phyloP scores from a whole-genome alignment of 2,888 invertebrate species.

The Drosophila kuntzei region DNA sequence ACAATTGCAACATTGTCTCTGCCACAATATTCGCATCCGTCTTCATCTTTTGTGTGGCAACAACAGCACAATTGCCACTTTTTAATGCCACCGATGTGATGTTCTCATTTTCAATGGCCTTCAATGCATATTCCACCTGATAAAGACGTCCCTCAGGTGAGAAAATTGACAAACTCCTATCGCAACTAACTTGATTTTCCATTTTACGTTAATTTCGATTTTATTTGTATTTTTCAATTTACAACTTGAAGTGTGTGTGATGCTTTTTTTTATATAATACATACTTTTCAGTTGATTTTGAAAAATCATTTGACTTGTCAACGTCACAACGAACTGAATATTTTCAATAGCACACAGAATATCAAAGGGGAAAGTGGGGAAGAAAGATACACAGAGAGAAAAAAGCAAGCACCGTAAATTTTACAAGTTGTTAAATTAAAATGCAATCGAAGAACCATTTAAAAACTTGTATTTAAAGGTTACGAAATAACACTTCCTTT shows the following conservation, averaged over 20 bases:
- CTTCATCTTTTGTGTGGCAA: slow-evolving; percentile 96
- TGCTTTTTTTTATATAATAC: no score
- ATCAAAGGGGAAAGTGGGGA: neutral
- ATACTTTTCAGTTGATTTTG: slow-evolving; percentile 32
- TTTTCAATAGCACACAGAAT: slow-evolving; percentile 23
- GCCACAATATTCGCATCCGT: slow-evolving; percentile 87
- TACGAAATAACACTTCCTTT: no score
- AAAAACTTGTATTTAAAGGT: no score
- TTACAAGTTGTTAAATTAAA: no score
- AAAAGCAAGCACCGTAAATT: no score
- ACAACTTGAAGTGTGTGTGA: neutral
- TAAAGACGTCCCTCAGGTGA: slow-evolving; percentile 99
- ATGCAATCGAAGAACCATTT: no score
- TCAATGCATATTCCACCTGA: slow-evolving; percentile 99
- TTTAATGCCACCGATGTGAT: slow-evolving; percentile 98
- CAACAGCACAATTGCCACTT: slow-evolving; percentile 96
- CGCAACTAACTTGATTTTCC: neutral
- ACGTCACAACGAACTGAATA: slow-evolving; percentile 47
- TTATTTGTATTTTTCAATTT: neutral
- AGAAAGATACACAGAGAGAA: neutral
- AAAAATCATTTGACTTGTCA: slow-evolving; percentile 72
- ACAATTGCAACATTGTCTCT: slow-evolving; percentile 96
- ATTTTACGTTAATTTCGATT: slow-evolving; percentile 91
- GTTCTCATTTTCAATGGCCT: slow-evolving; percentile 99
- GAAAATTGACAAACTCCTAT: slow-evolving; percentile 92